Conservation (phyloP, 1,140 invertebrate species). For the Trichonephila clavata region DNA sequence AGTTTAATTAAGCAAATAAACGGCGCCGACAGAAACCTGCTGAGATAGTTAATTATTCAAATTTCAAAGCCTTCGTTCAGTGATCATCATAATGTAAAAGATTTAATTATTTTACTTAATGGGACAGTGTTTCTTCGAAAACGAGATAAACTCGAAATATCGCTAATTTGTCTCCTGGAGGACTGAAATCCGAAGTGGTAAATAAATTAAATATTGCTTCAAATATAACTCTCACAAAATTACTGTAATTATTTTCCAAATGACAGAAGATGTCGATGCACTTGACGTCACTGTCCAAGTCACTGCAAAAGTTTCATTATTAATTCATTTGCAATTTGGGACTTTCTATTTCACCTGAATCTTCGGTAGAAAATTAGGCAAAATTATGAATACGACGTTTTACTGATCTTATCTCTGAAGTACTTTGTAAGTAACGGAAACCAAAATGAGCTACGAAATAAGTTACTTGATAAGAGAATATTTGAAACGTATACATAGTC, state of each 20-base stretch:
- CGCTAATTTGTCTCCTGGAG: slow-evolving; percentile 16
- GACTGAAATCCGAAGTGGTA: slow-evolving; percentile 3
- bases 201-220: slow-evolving; percentile 50
- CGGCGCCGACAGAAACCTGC: background rate
- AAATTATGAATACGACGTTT: no score
- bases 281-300: background rate
- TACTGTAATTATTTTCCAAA: slow-evolving; percentile 48
- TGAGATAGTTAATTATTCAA: slow-evolving; percentile 13
- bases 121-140: slow-evolving; percentile 20
- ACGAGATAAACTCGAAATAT: slow-evolving; percentile 1
- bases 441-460: no score
- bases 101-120: slow-evolving; percentile 52
- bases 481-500: no score
- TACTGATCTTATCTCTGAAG: no score
- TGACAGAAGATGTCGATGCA: slow-evolving; percentile 16
- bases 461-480: no score
- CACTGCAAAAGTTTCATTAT: background rate
- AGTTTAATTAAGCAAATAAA: slow-evolving; percentile 43
- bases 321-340: background rate
- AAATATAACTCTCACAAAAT: background rate
- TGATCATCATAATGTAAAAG: slow-evolving; percentile 29
- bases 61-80: background rate
- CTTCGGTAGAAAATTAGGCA: background rate
- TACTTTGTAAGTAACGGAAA: no score
- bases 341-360: background rate